Conservation (phyloP, 1,140 invertebrate species). For the Bombus consobrinus region DNA sequence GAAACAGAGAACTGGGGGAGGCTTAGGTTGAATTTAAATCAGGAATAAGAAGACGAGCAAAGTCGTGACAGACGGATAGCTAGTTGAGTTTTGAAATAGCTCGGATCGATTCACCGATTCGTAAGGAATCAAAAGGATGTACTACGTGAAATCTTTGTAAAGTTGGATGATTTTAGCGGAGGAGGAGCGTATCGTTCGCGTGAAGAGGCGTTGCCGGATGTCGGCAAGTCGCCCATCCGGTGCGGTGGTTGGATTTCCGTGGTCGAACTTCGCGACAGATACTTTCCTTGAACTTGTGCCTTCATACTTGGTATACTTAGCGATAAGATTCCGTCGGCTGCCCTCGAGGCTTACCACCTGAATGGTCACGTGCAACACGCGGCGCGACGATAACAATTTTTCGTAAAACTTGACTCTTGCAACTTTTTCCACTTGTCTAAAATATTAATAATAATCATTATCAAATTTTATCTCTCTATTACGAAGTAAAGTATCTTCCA, state of each 20-base stretch:
- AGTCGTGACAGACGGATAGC: not conserved
- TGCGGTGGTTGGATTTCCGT: constrained; percentile 1
- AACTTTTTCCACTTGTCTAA: not conserved
- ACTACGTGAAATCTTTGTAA: not conserved
- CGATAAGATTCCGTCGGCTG: constrained; percentile 19
- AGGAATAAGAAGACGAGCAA: not conserved
- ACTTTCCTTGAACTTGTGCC: constrained; percentile 43
- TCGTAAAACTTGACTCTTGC: not conserved
- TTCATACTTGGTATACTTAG: constrained; percentile 44
- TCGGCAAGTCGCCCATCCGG: not conserved
- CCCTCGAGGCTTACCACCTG: not conserved
- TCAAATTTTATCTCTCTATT: too few relatives aligned
- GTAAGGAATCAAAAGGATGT: not conserved
- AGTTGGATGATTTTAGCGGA: not conserved
- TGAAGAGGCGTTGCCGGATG: not conserved
- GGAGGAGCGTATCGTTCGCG: not conserved
- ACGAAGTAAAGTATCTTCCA: too few relatives aligned
- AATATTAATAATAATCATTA: not conserved
- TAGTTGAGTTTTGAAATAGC: not conserved
- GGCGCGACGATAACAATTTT: not conserved
- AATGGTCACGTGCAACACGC: not conserved
- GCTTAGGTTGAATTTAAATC: not conserved
- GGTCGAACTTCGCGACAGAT: not conserved
- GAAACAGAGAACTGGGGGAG: too few relatives aligned
- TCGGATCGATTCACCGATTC: not conserved